Base-by-base conservation (phyloP, 2,797 vertebrate genomes). In the Sebastes matsubarae region DNA sequence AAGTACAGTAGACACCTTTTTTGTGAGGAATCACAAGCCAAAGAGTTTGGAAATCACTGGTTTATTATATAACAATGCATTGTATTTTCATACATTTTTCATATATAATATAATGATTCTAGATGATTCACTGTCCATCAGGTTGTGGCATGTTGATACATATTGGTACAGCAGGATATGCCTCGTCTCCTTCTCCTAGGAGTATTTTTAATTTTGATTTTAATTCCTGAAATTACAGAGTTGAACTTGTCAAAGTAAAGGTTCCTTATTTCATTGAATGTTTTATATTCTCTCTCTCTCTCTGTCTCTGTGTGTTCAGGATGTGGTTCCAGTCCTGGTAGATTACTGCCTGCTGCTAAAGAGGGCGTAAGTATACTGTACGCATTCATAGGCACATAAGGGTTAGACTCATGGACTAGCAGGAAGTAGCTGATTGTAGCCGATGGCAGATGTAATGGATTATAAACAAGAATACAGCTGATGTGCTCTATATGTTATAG, bases 341-440 rank as follows among this genome's bases (percentile, higher is more conserved):
- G 97, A 99, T 93, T 98, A 99, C 91, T 98, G 97, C 83, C 96
- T 99, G 64, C 93, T 99, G 72, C 96, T 99, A 3, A 97, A 98
- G 87, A 96, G 96, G 88, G 94, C 86, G 98, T 99, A 92, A 98
- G 98, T 97, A 34, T 54, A 58, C 2, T 34, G 13, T 42, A 42
- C 25, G 2, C 22, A 22, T 46, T 63, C 24, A 34, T 22, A 16
- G 30, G 9, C 0, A 9, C 18, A 58, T 9, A 9, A 52, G 29
- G 9, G 18, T 27, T 32, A 12, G 58, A 52, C n/a, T 73, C 9
- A 60, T 22, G 32, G 50, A 55, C 30, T 36, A 20, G 42, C 36
- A 38, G 36, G 36, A 38, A 38, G 36, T 14, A 38, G 36, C 36
- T 38, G 36, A 38, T 38, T 38, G 36, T 38, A 38, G 36, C 36